Conservation (phyloP, 2,797 vertebrate species). For the Eurystomus glaucurus region DNA sequence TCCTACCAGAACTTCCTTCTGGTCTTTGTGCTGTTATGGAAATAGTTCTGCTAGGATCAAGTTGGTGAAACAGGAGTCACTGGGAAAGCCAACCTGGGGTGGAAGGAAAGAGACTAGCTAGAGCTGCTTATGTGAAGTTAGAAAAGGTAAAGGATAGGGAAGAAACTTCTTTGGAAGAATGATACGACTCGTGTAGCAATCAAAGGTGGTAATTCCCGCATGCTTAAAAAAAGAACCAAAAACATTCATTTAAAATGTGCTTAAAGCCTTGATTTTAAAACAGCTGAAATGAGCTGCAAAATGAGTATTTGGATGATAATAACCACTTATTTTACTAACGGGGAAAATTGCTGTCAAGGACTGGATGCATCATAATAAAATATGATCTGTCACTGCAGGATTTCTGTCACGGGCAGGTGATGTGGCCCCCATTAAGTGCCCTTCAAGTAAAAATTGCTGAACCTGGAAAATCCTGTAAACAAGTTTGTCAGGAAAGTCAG, state of each 20-base stretch:
- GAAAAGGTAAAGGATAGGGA: not conserved
- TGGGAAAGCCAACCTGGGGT: not conserved
- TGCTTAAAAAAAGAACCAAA: not conserved
- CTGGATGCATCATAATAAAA: not conserved
- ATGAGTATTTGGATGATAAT: not conserved
- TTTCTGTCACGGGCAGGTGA: conserved; percentile 98
- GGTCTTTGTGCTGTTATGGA: not conserved
- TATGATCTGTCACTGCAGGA: conserved; percentile 85
- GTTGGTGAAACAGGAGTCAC: not conserved
- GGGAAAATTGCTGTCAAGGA: not conserved
- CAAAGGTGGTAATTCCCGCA: not conserved
- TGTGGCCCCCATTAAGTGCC: conserved; percentile 95
- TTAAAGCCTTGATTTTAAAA: not conserved
- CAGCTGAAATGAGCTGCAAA: not conserved
- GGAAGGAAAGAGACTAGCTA: not conserved
- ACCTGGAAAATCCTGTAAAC: conserved; percentile 93
- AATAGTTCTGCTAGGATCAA: not conserved
- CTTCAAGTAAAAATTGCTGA: conserved; percentile 93
- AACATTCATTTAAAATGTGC: not conserved
- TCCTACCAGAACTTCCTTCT: not conserved
- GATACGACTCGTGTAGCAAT: not conserved
- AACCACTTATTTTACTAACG: not conserved
- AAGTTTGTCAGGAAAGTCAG: conserved; percentile 96
- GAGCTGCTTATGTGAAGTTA: not conserved
- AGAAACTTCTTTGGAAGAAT: not conserved